Evolutionary conservation across 1,140 invertebrate genomes (phyloP).

Genomic region (Hycleus phaleratus): DNA sequence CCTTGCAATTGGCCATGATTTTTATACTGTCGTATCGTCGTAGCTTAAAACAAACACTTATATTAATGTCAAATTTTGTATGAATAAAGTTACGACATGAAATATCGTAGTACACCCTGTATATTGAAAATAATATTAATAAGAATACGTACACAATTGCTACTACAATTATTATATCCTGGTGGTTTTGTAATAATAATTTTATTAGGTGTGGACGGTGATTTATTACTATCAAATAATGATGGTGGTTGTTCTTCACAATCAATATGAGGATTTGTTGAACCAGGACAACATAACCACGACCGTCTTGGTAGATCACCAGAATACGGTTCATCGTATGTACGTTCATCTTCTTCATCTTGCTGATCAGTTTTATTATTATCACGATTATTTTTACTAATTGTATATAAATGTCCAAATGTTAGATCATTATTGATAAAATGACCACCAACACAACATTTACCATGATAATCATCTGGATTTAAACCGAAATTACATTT

Average conservation of each 20-base stretch:
- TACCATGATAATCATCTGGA: constrained; percentile 20
- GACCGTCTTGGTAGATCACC: constrained; percentile 36
- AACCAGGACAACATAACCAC: constrained; percentile 40
- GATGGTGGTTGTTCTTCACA: constrained; percentile 29
- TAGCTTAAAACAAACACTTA: too few relatives aligned
- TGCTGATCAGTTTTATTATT: background rate
- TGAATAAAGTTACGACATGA: too few relatives aligned
- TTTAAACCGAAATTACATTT: constrained; percentile 27
- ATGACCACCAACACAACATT: constrained; percentile 34
- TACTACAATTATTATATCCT: constrained; percentile 24
- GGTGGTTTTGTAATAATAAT: constrained; percentile 34
- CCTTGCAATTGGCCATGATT: too few relatives aligned
- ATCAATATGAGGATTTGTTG: constrained; percentile 26
- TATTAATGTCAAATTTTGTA: too few relatives aligned
- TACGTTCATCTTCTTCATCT: constrained; percentile 30
- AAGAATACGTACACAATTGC: constrained; percentile 37
- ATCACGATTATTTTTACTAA: constrained; percentile 26
- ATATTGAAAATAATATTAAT: background rate
- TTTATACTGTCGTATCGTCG: too few relatives aligned
- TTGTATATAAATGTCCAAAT: constrained; percentile 38
- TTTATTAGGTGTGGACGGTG: constrained; percentile 25
- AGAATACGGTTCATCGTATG: constrained; percentile 39
- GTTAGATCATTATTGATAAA: constrained; percentile 28
- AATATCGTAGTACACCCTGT: background rate
- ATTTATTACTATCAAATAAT: constrained; percentile 22